A percentile compares a stretch with the other conserved stretches of the same genome.
Conservation (phyloP, 2,113 vertebrate genomes). For the Microcebus murinus region DNA sequence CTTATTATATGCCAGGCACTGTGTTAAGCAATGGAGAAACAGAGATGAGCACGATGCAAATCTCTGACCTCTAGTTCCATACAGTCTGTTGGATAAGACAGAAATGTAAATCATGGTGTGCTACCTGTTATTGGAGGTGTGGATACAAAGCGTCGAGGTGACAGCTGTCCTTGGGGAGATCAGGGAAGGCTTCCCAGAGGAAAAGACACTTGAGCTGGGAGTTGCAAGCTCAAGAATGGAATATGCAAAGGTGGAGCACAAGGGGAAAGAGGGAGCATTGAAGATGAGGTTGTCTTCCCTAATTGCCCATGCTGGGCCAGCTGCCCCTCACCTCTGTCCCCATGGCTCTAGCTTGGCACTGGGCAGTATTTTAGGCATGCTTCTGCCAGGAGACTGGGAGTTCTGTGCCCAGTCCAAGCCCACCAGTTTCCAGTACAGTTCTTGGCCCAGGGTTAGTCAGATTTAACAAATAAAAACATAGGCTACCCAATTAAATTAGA, state of each 20-base stretch:
- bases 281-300: neutral
- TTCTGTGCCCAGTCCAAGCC: neutral
- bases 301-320: neutral
- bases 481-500: neutral
- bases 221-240: neutral
- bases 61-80: neutral
- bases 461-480: conserved; percentile 44
- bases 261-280: neutral
- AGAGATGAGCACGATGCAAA: neutral
- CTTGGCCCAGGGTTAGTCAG: neutral
- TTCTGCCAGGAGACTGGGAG: neutral
- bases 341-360: too few relatives aligned
- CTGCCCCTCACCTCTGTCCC: neutral
- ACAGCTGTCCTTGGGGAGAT: neutral
- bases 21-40: neutral
- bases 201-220: neutral
- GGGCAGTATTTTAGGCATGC: neutral
- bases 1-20: neutral
- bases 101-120: neutral
- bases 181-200: neutral
- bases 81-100: neutral
- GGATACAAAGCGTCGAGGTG: neutral
- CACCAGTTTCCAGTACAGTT: neutral
- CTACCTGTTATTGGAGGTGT: neutral
- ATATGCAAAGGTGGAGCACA: neutral